phyloP scores from a whole-genome alignment of 2,113 vertebrate genomes.

The Phaethornis superciliosus region DNA sequence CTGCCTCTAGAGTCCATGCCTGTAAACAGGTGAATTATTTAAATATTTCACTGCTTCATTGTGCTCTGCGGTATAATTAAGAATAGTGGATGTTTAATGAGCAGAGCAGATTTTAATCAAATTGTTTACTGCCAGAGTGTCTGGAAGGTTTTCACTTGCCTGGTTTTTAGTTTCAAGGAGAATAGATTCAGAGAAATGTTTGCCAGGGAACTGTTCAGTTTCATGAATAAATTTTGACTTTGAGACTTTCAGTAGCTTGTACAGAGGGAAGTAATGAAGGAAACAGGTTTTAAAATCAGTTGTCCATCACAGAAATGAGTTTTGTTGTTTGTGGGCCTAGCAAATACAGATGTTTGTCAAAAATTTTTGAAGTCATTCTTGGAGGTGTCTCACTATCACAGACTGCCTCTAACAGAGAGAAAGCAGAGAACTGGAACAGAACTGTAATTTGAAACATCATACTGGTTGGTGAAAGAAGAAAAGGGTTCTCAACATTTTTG shows the following conservation, averaged over 20 bases:
- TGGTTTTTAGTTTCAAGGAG: slow-evolving; percentile 48
- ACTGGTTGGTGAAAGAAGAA: background rate
- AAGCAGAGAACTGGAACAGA: background rate
- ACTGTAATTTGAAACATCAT: slow-evolving; percentile 7
- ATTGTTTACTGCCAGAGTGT: slow-evolving; percentile 39
- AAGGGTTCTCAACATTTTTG: background rate
- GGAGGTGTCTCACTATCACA: background rate
- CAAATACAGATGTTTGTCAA: background rate
- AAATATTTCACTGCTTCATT: background rate
- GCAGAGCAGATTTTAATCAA: slow-evolving; percentile 53
- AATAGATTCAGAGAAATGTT: background rate
- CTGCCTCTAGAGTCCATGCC: background rate
- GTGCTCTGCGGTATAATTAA: background rate
- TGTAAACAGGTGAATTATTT: background rate
- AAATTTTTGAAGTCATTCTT: slow-evolving; percentile 21
- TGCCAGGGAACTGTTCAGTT: slow-evolving; percentile 37
- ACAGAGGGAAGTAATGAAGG: slow-evolving; percentile 17
- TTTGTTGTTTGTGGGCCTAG: background rate
- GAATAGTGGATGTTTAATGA: background rate
- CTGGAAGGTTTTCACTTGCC: slow-evolving; percentile 57
- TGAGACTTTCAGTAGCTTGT: background rate
- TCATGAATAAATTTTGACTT: slow-evolving; percentile 27
- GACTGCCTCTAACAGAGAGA: background rate
- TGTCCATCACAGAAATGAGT: background rate
- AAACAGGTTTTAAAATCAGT: slow-evolving; percentile 44